phyloP scores from a whole-genome alignment of 23 tunicate species.

The Styela plicata region DNA sequence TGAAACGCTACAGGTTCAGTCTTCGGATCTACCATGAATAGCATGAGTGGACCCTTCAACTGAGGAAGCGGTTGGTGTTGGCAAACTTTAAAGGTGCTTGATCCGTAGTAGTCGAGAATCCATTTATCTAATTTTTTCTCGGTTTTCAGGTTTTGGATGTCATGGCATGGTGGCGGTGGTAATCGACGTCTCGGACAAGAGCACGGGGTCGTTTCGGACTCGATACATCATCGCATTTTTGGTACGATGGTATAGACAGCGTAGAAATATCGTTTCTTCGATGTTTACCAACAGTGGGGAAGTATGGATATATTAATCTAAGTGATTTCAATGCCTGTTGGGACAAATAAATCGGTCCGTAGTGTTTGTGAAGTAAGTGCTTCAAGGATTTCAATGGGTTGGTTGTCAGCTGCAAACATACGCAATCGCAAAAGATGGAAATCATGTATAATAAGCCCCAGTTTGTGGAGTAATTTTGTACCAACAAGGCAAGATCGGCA shows the following conservation, averaged over 20 bases:
- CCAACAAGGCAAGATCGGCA: neutral
- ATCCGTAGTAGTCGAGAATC: neutral
- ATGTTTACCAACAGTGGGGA: neutral
- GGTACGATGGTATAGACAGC: no score
- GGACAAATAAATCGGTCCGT: neutral
- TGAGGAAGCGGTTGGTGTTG: neutral
- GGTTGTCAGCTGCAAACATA: neutral
- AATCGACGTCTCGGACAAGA: no score
- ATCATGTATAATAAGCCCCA: neutral
- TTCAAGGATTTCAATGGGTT: neutral
- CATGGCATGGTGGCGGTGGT: no score
- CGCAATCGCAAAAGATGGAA: neutral
- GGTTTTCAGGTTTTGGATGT: no score
- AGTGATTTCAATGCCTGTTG: neutral
- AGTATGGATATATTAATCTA: neutral
- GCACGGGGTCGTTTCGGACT: no score
- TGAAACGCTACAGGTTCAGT: slow-evolving; percentile 26
- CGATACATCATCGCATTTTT: no score
- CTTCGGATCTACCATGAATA: slow-evolving; percentile 11
- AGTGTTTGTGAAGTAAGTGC: neutral
- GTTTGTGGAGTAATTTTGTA: neutral
- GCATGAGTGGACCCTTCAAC: slow-evolving; percentile 34
- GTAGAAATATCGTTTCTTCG: no score
- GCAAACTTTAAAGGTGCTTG: neutral
- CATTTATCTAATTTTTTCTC: neutral